These are phyloP conservation scores for Willowsia nigromaculata DNA, from an alignment of 2,888 invertebrate species.

Conservation along the genomic window DNA sequence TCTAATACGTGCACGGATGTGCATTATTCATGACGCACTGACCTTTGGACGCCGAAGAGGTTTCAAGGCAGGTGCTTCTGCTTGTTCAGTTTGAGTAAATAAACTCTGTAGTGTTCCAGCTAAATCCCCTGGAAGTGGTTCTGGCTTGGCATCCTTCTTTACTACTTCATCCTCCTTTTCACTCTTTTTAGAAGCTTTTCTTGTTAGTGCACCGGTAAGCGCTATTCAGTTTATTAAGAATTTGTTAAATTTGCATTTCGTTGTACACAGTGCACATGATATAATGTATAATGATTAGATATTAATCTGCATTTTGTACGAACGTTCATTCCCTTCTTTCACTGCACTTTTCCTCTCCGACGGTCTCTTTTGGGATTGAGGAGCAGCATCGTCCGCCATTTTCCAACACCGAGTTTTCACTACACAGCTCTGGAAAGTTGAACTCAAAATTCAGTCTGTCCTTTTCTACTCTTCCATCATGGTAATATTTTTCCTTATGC, in stretches of 20 bases:
- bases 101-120: conserved; percentile 66
- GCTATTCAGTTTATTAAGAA: background rate
- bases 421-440: too few relatives aligned
- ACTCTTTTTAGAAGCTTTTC: background rate
- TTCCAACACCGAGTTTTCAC: background rate
- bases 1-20: background rate
- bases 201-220: background rate
- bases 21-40: too few relatives aligned
- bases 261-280: background rate
- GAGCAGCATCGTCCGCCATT: background rate
- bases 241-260: background rate
- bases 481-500: too few relatives aligned
- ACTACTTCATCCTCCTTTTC: conserved; percentile 29
- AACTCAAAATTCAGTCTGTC: too few relatives aligned
- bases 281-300: background rate
- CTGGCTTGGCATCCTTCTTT: conserved; percentile 26
- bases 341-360: background rate
- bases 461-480: too few relatives aligned
- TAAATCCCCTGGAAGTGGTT: conserved; percentile 52
- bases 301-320: background rate
- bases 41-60: conserved; percentile 75
- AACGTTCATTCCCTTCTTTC: background rate
- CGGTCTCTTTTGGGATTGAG: background rate
- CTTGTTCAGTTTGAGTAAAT: conserved; percentile 67
- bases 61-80: conserved; percentile 68